Conservation (phyloP, 1,140 invertebrate species). For the Diabrotica undecimpunctata region DNA sequence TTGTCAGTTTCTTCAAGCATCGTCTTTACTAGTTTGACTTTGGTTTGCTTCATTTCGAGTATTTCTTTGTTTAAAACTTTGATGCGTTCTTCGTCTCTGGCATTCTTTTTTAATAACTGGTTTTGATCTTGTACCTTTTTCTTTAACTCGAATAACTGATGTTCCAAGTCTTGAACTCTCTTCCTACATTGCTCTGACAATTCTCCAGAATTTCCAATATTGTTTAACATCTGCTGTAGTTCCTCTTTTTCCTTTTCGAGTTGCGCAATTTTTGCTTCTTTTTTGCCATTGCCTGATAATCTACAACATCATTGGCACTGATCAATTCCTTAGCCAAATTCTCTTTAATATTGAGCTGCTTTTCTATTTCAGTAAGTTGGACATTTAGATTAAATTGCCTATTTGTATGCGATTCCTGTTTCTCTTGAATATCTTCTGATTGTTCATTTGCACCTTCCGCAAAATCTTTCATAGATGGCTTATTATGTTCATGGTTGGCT, state of each 20-base stretch:
- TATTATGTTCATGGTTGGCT: constrained; percentile 45
- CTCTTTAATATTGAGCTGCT: constrained; percentile 72
- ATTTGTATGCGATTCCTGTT: constrained; percentile 62
- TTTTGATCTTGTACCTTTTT: constrained; percentile 73
- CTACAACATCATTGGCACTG: constrained; percentile 62
- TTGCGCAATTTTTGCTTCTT: constrained; percentile 67
- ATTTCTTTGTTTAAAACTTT: constrained; percentile 72
- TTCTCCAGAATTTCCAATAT: constrained; percentile 50
- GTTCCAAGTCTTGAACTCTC: constrained; percentile 73
- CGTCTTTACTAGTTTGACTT: constrained; percentile 78
- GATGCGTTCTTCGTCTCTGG: constrained; percentile 77
- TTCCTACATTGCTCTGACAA: constrained; percentile 69
- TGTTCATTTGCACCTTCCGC: constrained; percentile 24
- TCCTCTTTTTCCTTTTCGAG: constrained; percentile 74
- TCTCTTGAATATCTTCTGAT: constrained; percentile 53
- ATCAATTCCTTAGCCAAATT: constrained; percentile 66
- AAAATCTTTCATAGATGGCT: constrained; percentile 12
- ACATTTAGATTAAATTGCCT: constrained; percentile 57
- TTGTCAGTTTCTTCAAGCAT: constrained; percentile 81
- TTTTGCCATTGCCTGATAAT: constrained; percentile 57
- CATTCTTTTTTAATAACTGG: constrained; percentile 74
- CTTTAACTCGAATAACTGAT: constrained; percentile 66
- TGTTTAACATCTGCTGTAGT: constrained; percentile 61
- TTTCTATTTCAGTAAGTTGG: constrained; percentile 68
- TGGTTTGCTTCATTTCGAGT: constrained; percentile 71